Conservation (phyloP, 53 echinoderm and acorn worm genomes). For the Arbacia lixula region DNA sequence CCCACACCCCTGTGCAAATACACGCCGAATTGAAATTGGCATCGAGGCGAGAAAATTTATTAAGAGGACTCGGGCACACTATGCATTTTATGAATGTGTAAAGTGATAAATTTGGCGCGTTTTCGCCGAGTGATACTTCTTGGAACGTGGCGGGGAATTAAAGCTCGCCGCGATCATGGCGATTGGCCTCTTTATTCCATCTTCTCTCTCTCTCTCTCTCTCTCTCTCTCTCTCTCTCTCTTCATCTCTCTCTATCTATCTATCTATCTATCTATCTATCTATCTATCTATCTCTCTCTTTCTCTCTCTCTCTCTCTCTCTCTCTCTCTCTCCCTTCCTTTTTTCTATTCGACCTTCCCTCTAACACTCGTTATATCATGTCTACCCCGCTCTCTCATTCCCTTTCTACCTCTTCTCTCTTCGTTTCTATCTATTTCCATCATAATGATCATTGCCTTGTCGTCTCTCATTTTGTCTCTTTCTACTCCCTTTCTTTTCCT, state of each 20-base stretch:
- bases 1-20: constrained; percentile 48
- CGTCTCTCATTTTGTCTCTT: neutral
- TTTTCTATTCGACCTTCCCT: neutral
- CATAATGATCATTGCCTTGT: too few relatives aligned
- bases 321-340: neutral
- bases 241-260: neutral
- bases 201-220: constrained; percentile 13
- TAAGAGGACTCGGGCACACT: constrained; percentile 53
- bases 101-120: constrained; percentile 58
- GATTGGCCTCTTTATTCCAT: too few relatives aligned
- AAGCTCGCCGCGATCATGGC: constrained; percentile 29
- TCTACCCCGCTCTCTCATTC: too few relatives aligned
- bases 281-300: neutral
- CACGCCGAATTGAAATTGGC: constrained; percentile 57
- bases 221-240: neutral
- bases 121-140: constrained; percentile 55
- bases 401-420: too few relatives aligned
- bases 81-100: constrained; percentile 59
- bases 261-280: neutral
- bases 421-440: too few relatives aligned
- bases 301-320: constrained; percentile 2
- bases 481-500: neutral
- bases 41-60: constrained; percentile 56
- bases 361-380: too few relatives aligned
- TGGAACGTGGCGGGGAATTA: constrained; percentile 54